Evolutionary conservation across 2,888 invertebrate genomes (phyloP), one percentile per base, ranked within the genome.

Genomic region (Cynaeus angustus): DNA sequence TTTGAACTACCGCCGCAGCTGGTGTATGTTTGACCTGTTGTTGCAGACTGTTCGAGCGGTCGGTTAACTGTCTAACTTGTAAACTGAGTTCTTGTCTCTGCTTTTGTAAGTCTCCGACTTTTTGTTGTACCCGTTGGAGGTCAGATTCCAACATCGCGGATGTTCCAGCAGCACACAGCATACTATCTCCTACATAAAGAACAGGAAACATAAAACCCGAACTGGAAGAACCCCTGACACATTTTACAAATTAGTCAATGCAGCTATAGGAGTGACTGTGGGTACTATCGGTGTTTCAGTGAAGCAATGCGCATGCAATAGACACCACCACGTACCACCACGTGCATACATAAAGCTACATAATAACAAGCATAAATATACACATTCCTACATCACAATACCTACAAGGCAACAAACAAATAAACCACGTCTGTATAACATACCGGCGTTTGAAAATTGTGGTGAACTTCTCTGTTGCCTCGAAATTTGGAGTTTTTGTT

Each of bases 71-170:
- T 13, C 93, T 88, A 68, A 97, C 96, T 67, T 95, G 95, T 61
- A 94, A 89, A 78, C 95, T 94, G 55, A 97, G 86, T 81, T 96
- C 94, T 78, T 94, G 94, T 0, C 96, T 88, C 83, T 96, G 95
- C 5, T 94, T 88, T 79, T 94, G 94, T 78, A 97, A 88, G 64
- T 96, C 95, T 2, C 94, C 93, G 55, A 97, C 95, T 64, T 96
- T 88, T 70, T 90, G 89, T 80, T 96, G 95, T 0, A 97, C 95
- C 38, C 93, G 89, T 30, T 92, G 90, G 72, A 97, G 88, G 84
- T 97, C 96, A 81, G 92, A 91, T 81, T 93, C 93, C 16, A 93
- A 85, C 82, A 91, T 88, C 10, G 91, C 91, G 16, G 92, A 92
- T 1, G 89, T 88, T 38, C 88, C 88, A 68, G 86, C 84, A 30